Conservation (phyloP, 1,140 invertebrate species). For the Brachystomella parvula region DNA sequence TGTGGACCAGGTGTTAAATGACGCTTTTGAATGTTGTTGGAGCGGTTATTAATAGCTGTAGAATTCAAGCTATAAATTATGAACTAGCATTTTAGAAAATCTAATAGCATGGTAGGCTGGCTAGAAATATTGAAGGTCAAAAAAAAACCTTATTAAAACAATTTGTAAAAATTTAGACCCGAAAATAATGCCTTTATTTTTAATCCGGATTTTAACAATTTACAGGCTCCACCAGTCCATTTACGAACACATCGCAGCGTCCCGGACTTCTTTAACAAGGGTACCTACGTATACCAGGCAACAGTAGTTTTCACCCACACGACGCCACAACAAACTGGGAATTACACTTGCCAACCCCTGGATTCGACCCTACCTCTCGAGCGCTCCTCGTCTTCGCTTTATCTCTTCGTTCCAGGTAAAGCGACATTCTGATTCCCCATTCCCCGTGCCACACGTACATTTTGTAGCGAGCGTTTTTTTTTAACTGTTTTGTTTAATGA, state of each 20-base stretch:
- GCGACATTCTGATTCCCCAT: background rate
- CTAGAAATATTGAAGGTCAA: too few species aligned
- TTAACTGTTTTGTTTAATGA: too few species aligned
- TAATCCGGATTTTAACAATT: too few species aligned
- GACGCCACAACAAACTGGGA: constrained; percentile 20
- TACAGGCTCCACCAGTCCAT: constrained; percentile 21
- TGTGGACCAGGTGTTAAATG: too few species aligned
- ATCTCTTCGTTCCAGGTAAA: constrained; percentile 28
- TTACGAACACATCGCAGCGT: constrained; percentile 21
- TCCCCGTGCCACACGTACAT: background rate
- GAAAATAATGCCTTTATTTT: constrained; percentile 9
- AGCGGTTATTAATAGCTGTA: too few species aligned
- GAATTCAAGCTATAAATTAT: too few species aligned
- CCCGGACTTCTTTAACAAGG: constrained; percentile 14
- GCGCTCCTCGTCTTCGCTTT: constrained; percentile 15
- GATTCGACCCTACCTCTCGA: background rate
- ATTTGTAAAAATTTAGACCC: too few species aligned
- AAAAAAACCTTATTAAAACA: too few species aligned
- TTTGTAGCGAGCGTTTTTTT: too few species aligned
- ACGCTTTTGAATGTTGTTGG: too few species aligned
- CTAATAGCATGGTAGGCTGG: too few species aligned
- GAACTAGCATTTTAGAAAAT: too few species aligned
- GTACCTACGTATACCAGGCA: constrained; percentile 15
- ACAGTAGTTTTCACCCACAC: constrained; percentile 27
- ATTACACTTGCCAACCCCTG: constrained; percentile 26